Percentiles rank a stretch among this genome's conserved stretches.
phyloP scores from a whole-genome alignment of 2,113 vertebrate species.

The human region GRCh38 chr1:103101501-103102000 shows the following conservation, averaged over 20 bases:
- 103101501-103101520: conserved; percentile 31
- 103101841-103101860: conserved; percentile 81
- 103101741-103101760: conserved; percentile 47
- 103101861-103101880: conserved; percentile 78
- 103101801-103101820: conserved; percentile 77
- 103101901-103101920: conserved; percentile 79
- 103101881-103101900: conserved; percentile 78
- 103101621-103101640: conserved; percentile 67
- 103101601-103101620: conserved; percentile 76
- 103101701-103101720: conserved; percentile 78
- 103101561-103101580: conserved; percentile 42
- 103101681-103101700: conserved; percentile 73
- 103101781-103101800: conserved; percentile 76
- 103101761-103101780: conserved; percentile 73
- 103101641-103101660: conserved; percentile 72
- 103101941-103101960: conserved; percentile 79
- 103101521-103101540: conserved; percentile 33
- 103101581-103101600: conserved; percentile 69
- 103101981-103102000: conserved; percentile 69
- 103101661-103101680: conserved; percentile 72
- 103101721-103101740: conserved; percentile 70
- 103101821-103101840: conserved; percentile 78
- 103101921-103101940: conserved; percentile 74
- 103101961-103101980: conserved; percentile 70
- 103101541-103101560: conserved; percentile 17